These are phyloP conservation scores for Cheilosia vulpina DNA, from an alignment of 2,888 invertebrate species.

Conservation along the genomic window DNA sequence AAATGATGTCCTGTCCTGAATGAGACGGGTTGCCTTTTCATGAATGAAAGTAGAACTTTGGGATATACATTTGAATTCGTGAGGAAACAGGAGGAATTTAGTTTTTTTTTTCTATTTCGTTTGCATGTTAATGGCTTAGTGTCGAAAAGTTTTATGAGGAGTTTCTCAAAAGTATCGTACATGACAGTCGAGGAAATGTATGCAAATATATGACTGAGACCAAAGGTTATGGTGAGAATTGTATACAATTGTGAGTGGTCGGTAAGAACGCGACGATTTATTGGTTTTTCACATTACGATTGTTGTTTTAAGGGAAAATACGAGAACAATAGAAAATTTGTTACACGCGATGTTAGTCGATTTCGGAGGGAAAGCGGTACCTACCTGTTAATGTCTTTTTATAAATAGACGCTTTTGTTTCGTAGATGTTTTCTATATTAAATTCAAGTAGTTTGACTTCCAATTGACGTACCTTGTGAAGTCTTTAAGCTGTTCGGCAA, in stretches of 20 bases:
- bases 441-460: no score
- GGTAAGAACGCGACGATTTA: constrained; percentile 50
- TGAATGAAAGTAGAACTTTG: constrained; percentile 45
- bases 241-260: neutral
- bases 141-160: constrained; percentile 45
- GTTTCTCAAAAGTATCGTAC: constrained; percentile 17
- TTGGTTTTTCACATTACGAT: constrained; percentile 35
- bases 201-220: constrained; percentile 34
- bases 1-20: constrained; percentile 41
- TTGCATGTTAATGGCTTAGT: constrained; percentile 62
- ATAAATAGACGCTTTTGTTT: neutral
- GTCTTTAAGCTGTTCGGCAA: no score
- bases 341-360: constrained; percentile 30
- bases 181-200: constrained; percentile 29
- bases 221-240: neutral
- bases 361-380: neutral
- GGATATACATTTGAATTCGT: neutral
- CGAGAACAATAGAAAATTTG: neutral
- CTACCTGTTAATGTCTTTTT: neutral
- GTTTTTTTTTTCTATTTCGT: constrained; percentile 1
- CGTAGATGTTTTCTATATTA: neutral
- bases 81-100: neutral
- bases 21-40: constrained; percentile 20
- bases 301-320: constrained; percentile 5
- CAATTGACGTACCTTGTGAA: no score